Evolutionary conservation across 2,888 invertebrate species (phyloP).

Genomic region (Branchipolynoe longqiensis): DNA sequence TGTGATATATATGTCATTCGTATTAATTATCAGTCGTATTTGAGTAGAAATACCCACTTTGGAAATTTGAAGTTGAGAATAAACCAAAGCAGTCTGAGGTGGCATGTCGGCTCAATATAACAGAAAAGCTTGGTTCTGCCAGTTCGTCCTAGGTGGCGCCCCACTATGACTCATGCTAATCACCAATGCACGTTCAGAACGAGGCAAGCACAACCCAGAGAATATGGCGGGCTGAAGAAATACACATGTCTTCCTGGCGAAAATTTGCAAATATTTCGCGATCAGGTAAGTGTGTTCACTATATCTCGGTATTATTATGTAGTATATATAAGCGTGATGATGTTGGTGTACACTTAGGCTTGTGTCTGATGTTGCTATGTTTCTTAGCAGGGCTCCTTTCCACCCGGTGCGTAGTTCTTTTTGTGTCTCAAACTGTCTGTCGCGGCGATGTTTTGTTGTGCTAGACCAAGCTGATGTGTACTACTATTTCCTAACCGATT

Average conservation of each 20-base stretch:
- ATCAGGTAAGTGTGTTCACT: slow-evolving; percentile 46
- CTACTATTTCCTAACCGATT: slow-evolving; percentile 17
- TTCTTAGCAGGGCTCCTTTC: slow-evolving; percentile 39
- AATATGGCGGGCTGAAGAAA: slow-evolving; percentile 61
- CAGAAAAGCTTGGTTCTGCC: background rate
- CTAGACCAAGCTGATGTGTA: slow-evolving; percentile 7
- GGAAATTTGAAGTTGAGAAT: no score
- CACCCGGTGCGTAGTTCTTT: slow-evolving; percentile 56
- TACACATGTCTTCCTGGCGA: slow-evolving; percentile 59
- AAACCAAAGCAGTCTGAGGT: no score
- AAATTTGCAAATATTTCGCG: slow-evolving; percentile 56
- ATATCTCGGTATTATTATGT: background rate
- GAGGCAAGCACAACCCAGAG: slow-evolving; percentile 58
- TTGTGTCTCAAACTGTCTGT: background rate
- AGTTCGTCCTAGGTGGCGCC: background rate
- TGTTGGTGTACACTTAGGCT: background rate
- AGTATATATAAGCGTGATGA: background rate
- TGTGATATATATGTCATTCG: no score
- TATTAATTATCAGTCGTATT: no score
- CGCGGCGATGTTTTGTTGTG: slow-evolving; percentile 44
- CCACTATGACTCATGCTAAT: slow-evolving; percentile 56
- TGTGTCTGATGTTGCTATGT: slow-evolving; percentile 33
- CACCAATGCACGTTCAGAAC: slow-evolving; percentile 55
- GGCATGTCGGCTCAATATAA: background rate
- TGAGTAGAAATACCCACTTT: no score